A percentile compares a stretch with the other conserved stretches of the same genome.
Evolutionary conservation across 2,113 vertebrate genomes (phyloP).

Genomic region (Ariopsis seemanni): DNA sequence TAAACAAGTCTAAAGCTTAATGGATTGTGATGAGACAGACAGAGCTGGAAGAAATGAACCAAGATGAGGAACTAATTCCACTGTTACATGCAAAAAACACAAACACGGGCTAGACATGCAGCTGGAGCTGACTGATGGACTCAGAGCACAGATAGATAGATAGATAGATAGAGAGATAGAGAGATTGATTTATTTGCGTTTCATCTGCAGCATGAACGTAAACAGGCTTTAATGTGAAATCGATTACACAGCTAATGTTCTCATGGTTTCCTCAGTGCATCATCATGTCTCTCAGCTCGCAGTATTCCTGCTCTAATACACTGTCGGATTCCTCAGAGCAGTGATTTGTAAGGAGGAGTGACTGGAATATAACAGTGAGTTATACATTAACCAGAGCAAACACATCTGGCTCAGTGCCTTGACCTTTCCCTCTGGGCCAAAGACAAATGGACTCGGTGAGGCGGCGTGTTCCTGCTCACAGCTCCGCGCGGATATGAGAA

Average conservation of each 20-base stretch:
- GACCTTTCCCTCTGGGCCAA: constrained; percentile 57
- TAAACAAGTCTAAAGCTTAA: background rate
- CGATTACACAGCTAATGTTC: background rate
- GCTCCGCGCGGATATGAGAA: background rate
- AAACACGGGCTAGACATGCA: background rate
- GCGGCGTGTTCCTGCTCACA: constrained; percentile 11
- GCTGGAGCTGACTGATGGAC: background rate
- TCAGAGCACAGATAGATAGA: background rate
- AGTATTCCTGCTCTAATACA: background rate
- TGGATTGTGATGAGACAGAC: constrained; percentile 4
- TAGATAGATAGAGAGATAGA: background rate
- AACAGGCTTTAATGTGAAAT: background rate
- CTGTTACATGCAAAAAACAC: background rate
- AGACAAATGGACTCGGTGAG: constrained; percentile 49
- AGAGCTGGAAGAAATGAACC: constrained; percentile 9
- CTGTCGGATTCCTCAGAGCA: background rate
- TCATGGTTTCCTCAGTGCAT: background rate
- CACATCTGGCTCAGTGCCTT: constrained; percentile 54
- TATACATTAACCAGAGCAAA: constrained; percentile 69
- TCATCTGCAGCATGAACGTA: background rate
- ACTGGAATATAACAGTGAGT: constrained; percentile 42
- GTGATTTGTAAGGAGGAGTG: constrained; percentile 47
- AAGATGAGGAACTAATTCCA: background rate
- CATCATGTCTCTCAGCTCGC: background rate
- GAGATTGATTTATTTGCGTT: background rate